Percentiles rank a stretch among this genome's conserved stretches.
phyloP scores from a whole-genome alignment of 2,797 vertebrate species.

The Enteromius argenteus region DNA sequence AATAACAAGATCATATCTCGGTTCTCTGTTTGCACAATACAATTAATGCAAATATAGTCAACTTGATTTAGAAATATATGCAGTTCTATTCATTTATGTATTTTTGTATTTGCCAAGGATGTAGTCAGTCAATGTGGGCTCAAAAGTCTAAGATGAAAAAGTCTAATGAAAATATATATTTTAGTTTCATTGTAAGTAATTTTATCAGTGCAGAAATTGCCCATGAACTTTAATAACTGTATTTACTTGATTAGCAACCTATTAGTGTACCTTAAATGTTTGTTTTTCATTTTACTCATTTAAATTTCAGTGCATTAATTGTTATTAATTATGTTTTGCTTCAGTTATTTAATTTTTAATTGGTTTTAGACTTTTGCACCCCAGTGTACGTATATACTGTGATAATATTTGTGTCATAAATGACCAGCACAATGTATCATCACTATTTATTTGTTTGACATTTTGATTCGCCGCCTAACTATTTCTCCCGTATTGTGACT shows the following conservation, averaged over 20 bases:
- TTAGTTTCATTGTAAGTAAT: neutral
- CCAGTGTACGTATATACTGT: neutral
- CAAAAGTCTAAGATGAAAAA: too few relatives aligned
- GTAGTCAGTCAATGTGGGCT: too few relatives aligned
- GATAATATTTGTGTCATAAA: neutral
- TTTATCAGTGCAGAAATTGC: neutral
- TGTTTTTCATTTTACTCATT: neutral
- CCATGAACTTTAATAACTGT: neutral
- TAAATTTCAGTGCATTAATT: neutral
- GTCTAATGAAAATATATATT: neutral
- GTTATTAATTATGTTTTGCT: neutral
- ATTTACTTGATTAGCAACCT: neutral
- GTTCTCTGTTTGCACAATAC: neutral
- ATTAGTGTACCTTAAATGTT: neutral
- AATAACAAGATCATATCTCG: neutral
- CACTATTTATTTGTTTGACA: neutral
- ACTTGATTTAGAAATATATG: neutral
- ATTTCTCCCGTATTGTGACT: neutral
- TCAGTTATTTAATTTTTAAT: too few relatives aligned
- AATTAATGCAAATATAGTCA: neutral
- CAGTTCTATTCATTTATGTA: neutral
- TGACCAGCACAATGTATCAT: neutral
- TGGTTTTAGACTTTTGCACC: neutral
- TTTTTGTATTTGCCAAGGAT: neutral
- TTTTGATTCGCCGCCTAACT: neutral